phyloP scores from a whole-genome alignment of 2,797 vertebrate genomes.

The Lepus townsendii region DNA sequence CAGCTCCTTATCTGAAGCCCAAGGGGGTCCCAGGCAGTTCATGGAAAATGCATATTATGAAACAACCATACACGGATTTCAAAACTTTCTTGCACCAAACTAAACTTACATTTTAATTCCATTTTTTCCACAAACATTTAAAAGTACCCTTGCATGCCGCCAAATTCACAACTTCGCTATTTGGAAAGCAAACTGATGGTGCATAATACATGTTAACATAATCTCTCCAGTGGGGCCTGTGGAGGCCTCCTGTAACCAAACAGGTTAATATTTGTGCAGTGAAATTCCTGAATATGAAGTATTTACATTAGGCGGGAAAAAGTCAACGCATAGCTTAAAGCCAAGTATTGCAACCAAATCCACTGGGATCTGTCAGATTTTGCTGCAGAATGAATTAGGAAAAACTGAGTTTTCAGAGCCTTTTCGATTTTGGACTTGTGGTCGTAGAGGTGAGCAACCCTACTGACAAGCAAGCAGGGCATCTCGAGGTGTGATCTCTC shows the following conservation, averaged over 20 bases:
- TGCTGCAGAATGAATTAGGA: conserved; percentile 1
- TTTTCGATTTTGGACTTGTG: not conserved
- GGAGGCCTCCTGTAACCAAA: not conserved
- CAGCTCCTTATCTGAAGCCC: not conserved
- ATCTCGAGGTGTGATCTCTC: not conserved
- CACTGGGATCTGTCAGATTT: not conserved
- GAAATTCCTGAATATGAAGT: not conserved
- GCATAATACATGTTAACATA: fast-evolving
- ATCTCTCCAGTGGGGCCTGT: not conserved
- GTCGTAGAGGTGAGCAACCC: not conserved
- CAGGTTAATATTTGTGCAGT: not conserved
- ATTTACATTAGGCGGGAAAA: not conserved
- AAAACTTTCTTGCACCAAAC: too few relatives aligned
- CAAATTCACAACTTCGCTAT: not conserved
- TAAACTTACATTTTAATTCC: too few relatives aligned
- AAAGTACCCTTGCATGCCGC: too few relatives aligned
- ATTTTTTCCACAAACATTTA: too few relatives aligned
- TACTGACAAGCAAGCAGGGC: not conserved
- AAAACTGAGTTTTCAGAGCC: conserved; percentile 25
- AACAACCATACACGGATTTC: too few relatives aligned
- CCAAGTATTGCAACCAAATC: not conserved
- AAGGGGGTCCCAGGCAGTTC: too few relatives aligned
- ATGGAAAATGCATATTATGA: too few relatives aligned
- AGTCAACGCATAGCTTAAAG: not conserved
- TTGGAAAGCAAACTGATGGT: not conserved